Evolutionary conservation across 1,140 invertebrate genomes (phyloP), one percentile per base, ranked within the genome.

Genomic region (Conopomorpha cramerella): DNA sequence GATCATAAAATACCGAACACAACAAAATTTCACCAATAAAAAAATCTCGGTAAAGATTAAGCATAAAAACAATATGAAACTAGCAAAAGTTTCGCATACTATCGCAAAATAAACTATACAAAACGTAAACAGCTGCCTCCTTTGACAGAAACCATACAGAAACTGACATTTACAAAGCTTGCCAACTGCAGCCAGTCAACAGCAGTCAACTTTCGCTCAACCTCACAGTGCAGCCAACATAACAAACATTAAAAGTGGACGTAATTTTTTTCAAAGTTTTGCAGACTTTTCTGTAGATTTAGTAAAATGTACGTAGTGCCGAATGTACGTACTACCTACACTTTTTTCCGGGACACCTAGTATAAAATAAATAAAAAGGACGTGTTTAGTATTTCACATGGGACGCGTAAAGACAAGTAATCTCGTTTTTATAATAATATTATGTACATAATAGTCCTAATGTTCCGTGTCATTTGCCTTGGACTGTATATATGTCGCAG

Each of bases 101-200:
- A 70, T 72, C 67, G 66, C 64, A 72, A 72, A 37, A 71, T 65
- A 60, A 72, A 64, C 51, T 42, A 70, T 70, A 71, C 62, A 72
- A 76, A 76, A 72, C 66, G 55, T 72, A 76, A 76, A 76, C 67
- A 76, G 60, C 67, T 66, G 58, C 66, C 60, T 58, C 49, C 62
- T 68, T 70, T 76, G 71, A 76, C 71, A 76, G 66, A 51, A 65
- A 49, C 55, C 50, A 53, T 39, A 52, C 53, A 50, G 54, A 62
- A 64, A 72, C 65, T 76, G 71, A 72, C 71, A 72, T 50, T 48
- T 58, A 42, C 38, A 43, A 43, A n/a, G n/a, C n/a, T 49, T 70
- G 51, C 59, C 62, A 66, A 68, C 58, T 45, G 40, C 43, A 59
- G n/a, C n/a, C n/a, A n/a, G n/a, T n/a, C n/a, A n/a, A n/a, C n/a